These are phyloP conservation scores for Progne subis DNA, from an alignment of 2,113 vertebrate genomes.

Conservation along the genomic window DNA sequence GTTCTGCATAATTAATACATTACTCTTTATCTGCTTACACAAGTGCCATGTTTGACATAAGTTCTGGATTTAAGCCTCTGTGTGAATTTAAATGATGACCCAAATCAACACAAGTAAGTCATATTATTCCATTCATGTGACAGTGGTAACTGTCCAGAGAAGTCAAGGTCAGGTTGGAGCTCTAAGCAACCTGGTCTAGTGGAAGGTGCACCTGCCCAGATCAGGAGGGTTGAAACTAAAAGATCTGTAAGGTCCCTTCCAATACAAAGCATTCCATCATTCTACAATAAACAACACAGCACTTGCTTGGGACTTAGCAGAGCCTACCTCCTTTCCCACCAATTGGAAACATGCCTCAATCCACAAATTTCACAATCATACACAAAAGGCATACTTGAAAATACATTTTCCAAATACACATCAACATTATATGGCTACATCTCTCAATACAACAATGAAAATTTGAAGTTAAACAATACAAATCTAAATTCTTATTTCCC, in stretches of 20 bases:
- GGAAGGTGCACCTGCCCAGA: not conserved
- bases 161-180: not conserved
- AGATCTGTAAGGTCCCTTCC: not conserved
- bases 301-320: not conserved
- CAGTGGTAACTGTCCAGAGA: not conserved
- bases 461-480: not conserved
- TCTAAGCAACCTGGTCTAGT: not conserved
- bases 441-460: not conserved
- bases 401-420: not conserved
- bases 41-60: not conserved
- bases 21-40: not conserved
- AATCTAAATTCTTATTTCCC: not conserved
- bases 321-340: not conserved
- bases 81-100: not conserved
- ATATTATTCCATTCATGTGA: not conserved
- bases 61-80: not conserved
- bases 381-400: not conserved
- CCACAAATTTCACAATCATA: not conserved
- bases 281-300: not conserved
- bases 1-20: not conserved
- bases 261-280: not conserved
- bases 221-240: not conserved
- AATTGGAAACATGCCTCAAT: accelerated
- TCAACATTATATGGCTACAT: not conserved
- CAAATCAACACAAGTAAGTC: not conserved